Base-by-base conservation (phyloP, 1,140 invertebrate genomes). In the Micrasema minimum region DNA sequence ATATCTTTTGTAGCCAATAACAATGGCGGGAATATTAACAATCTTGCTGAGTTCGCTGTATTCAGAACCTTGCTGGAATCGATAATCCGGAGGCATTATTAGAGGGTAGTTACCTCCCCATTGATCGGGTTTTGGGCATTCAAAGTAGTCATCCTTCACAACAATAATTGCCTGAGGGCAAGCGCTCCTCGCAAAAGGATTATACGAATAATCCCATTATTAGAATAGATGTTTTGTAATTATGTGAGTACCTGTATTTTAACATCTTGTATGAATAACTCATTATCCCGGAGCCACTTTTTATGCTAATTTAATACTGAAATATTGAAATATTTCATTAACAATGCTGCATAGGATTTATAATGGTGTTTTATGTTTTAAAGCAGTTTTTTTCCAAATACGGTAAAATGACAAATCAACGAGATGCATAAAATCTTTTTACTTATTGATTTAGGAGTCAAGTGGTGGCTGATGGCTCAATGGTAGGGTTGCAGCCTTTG, bases 41-140 rank as follows among this genome's bases (percentile, higher is more conserved):
- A 59, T 59, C 55, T 59, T 20, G 22, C 18, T 20, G 55, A 41
- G 37, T 31, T 16, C 31, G 37, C 55, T 59, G 37, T 59, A 38
- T 59, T 41, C 55, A 1, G 55, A n/a, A 31, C 50, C 55, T n/a
- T 3, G 16, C 35, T 59, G 55, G 37, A 11, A 43, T 59, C 55
- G 37, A 59, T 59, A 59, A 59, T 59, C 55, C 55, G 55, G 38
- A 41, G 37, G 55, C 55, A 14, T 22, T 59, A 59, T 59, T 41
- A 35, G 38, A 59, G 55, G 55, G 7, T 38, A 59, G 37, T 41
- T 31, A 41, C 37, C 37, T 26, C 5, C 55, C 55, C 37, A 31
- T 31, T 31, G 26, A 31, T 31, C 7, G 26, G 26, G 26, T 31
- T 31, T 7, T 31, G 26, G 26, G 26, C n/a, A n/a, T n/a, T n/a